These are phyloP conservation scores for Cataglyphis hispanica DNA, from an alignment of 1,140 invertebrate genomes.

Conservation along the genomic window DNA sequence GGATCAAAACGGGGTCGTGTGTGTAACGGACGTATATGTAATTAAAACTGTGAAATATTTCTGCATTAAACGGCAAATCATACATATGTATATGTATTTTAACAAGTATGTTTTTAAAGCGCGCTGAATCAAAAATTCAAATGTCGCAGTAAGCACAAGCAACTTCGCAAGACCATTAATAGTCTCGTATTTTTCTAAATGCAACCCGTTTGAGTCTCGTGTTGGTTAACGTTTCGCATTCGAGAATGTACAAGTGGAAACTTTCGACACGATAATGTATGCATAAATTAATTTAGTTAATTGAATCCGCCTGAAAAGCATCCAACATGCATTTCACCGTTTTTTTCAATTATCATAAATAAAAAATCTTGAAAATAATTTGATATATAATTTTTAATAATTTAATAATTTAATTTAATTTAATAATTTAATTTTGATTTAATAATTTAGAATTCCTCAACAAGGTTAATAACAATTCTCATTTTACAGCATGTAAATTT, in stretches of 20 bases:
- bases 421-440: no score
- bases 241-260: constrained; percentile 7
- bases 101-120: constrained; percentile 48
- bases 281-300: constrained; percentile 26
- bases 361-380: background rate
- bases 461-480: background rate
- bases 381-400: no score
- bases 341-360: background rate
- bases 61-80: constrained; percentile 46
- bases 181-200: constrained; percentile 20
- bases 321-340: background rate
- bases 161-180: background rate
- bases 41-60: constrained; percentile 46
- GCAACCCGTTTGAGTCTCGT: background rate
- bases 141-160: constrained; percentile 40
- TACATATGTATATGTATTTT: constrained; percentile 61
- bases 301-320: background rate
- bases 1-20: background rate
- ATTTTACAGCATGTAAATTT: background rate
- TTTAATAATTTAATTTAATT: no score
- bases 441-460: no score
- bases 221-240: background rate
- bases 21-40: constrained; percentile 42
- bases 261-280: background rate
- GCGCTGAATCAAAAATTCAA: constrained; percentile 57